Evolutionary conservation across 2,888 invertebrate species (phyloP).

Genomic region (Pegoplata infirma): DNA sequence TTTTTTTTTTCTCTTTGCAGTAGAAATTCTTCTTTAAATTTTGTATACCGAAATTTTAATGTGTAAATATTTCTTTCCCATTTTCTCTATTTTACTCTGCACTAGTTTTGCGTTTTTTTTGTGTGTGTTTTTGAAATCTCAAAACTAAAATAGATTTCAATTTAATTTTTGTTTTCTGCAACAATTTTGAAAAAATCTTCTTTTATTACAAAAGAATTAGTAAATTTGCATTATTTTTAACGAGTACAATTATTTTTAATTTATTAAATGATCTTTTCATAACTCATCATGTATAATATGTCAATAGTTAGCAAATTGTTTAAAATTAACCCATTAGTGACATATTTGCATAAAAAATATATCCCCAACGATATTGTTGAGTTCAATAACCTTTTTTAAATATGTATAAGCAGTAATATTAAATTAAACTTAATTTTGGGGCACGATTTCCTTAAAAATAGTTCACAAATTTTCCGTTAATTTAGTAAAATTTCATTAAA

Average conservation of each 20-base stretch:
- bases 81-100: constrained; percentile 43
- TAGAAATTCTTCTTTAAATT: constrained; percentile 23
- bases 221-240: constrained; percentile 1
- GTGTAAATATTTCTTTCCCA: constrained; percentile 23
- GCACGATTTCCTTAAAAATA: too few relatives aligned
- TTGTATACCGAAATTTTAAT: constrained; percentile 1
- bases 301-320: neutral
- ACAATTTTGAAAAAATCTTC: constrained; percentile 4
- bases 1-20: neutral
- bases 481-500: too few relatives aligned
- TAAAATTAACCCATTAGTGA: neutral
- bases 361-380: too few relatives aligned
- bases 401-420: too few relatives aligned
- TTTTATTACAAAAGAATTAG: neutral
- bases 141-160: constrained; percentile 59
- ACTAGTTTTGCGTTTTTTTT: constrained; percentile 29
- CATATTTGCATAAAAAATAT: too few relatives aligned
- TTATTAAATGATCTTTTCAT: neutral
- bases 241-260: neutral
- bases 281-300: neutral
- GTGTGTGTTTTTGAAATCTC: constrained; percentile 29
- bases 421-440: too few relatives aligned
- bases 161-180: constrained; percentile 30
- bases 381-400: too few relatives aligned
- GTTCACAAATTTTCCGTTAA: too few relatives aligned